Conservation (phyloP, 2,113 vertebrate genomes). For the Neomonachus schauinslandi region DNA sequence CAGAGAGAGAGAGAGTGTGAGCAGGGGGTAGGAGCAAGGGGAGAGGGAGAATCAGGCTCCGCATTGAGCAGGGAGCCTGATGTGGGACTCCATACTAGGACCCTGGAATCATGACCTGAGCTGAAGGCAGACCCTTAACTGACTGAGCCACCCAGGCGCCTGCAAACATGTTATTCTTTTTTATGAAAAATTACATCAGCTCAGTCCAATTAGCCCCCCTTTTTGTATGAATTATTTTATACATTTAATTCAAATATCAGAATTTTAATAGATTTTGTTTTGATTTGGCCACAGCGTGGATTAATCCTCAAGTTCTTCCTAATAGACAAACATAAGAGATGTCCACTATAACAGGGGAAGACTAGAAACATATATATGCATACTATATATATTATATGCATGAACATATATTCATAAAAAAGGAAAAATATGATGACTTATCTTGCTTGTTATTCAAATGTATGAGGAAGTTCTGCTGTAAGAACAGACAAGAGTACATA, state of each 20-base stretch:
- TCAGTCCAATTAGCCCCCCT: too few relatives aligned
- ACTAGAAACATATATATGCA: background rate
- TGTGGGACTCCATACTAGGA: too few relatives aligned
- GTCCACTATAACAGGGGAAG: background rate
- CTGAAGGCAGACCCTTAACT: too few relatives aligned
- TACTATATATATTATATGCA: background rate
- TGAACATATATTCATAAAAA: background rate
- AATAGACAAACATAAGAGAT: background rate
- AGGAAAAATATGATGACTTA: background rate
- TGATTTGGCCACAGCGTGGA: background rate
- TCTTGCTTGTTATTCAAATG: background rate
- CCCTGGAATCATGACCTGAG: too few relatives aligned
- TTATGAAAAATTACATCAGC: too few relatives aligned
- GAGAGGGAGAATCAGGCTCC: too few relatives aligned
- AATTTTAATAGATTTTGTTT: background rate
- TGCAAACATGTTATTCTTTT: too few relatives aligned
- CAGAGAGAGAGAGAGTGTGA: too few relatives aligned
- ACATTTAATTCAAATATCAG: background rate
- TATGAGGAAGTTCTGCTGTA: background rate
- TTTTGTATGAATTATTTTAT: background rate
- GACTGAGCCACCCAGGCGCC: too few relatives aligned
- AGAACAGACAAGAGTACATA: background rate
- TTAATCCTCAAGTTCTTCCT: background rate
- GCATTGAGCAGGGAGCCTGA: too few relatives aligned
- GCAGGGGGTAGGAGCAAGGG: too few relatives aligned